Percentiles rank a stretch among this genome's conserved stretches.
These are phyloP conservation scores for Sisor rabdophorus DNA, from an alignment of 2,113 vertebrate genomes.

Conservation along the genomic window DNA sequence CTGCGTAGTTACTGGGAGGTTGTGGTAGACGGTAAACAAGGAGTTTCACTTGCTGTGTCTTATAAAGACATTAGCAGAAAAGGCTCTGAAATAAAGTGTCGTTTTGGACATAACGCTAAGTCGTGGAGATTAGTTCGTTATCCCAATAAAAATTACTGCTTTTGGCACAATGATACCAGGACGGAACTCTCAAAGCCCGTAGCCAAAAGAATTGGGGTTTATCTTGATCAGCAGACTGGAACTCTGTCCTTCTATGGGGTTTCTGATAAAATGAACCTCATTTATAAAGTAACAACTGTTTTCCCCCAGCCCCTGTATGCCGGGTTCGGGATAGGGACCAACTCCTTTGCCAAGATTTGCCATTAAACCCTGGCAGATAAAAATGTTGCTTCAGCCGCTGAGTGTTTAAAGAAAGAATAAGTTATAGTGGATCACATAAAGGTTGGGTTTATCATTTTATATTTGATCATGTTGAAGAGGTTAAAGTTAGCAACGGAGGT, in stretches of 20 bases:
- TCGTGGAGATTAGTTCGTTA: slow-evolving; percentile 70
- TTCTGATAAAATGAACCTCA: slow-evolving; percentile 49
- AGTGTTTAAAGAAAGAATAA: slow-evolving; percentile 15
- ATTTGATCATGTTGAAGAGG: no score
- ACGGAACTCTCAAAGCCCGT: slow-evolving; percentile 42
- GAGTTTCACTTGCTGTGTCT: slow-evolving; percentile 67
- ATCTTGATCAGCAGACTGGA: slow-evolving; percentile 64
- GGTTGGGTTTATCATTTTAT: not conserved
- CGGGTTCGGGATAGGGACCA: slow-evolving; percentile 27
- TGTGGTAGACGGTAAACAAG: slow-evolving; percentile 34
- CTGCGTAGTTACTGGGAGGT: slow-evolving; percentile 32
- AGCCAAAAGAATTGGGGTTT: slow-evolving; percentile 66
- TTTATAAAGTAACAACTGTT: slow-evolving; percentile 22
- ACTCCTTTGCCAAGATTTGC: slow-evolving; percentile 29
- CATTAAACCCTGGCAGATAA: not conserved
- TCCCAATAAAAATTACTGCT: slow-evolving; percentile 55
- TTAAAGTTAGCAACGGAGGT: no score
- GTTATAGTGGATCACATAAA: not conserved
- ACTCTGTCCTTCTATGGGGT: slow-evolving; percentile 71
- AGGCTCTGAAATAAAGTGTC: slow-evolving; percentile 54
- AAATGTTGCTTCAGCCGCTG: not conserved
- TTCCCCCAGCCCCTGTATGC: slow-evolving; percentile 32
- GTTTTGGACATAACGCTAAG: slow-evolving; percentile 62
- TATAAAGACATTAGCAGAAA: slow-evolving; percentile 55
- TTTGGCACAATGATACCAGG: slow-evolving; percentile 62